Evolutionary conservation across 2,888 invertebrate species (phyloP).

Genomic region (Epinotia nisella): DNA sequence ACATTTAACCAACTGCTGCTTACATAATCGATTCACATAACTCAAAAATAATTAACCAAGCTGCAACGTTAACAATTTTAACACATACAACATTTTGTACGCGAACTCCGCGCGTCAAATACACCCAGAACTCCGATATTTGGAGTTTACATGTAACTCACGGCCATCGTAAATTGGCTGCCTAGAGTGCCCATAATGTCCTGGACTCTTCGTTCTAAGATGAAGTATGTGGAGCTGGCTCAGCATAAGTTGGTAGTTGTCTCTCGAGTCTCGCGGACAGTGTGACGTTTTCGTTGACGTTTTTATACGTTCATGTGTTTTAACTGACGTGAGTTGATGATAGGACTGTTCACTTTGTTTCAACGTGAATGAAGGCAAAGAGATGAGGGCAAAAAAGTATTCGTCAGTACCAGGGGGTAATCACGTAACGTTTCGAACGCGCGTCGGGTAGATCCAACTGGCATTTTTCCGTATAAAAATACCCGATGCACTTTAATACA

Average conservation of each 20-base stretch:
- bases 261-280: not conserved
- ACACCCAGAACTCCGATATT: not conserved
- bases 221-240: not conserved
- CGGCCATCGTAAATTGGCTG: not conserved
- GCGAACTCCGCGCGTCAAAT: too few relatives aligned
- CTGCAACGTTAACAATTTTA: too few relatives aligned
- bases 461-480: too few relatives aligned
- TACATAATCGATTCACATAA: too few relatives aligned
- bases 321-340: constrained; percentile 8
- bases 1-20: too few relatives aligned
- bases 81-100: not conserved
- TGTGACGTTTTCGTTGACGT: constrained; percentile 9
- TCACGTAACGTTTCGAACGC: too few relatives aligned
- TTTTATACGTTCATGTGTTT: not conserved
- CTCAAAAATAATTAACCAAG: too few relatives aligned
- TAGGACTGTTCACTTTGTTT: not conserved
- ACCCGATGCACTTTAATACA: too few relatives aligned
- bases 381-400: not conserved
- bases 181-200: not conserved
- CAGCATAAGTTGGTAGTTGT: not conserved
- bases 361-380: not conserved
- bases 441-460: too few relatives aligned
- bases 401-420: too few relatives aligned
- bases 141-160: not conserved
- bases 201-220: not conserved